Conservation (phyloP, 1,140 invertebrate genomes). For the Drosophila pallidifrons region DNA sequence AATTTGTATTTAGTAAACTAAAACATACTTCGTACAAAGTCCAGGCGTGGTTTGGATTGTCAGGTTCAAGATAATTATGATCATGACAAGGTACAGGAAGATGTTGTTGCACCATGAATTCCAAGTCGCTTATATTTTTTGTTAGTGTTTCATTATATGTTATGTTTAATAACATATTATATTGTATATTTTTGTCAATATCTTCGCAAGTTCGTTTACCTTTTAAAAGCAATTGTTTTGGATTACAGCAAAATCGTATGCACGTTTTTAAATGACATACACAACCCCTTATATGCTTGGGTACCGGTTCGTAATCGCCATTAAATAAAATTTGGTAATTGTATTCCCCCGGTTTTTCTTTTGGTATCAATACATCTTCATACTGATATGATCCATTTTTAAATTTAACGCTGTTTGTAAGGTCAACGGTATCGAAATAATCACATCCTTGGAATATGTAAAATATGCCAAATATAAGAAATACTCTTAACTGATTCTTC, state of each 20-base stretch:
- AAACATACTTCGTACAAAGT: slow-evolving; percentile 54
- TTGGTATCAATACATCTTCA: slow-evolving; percentile 48
- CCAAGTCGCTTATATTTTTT: slow-evolving; percentile 8
- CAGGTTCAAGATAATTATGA: background rate
- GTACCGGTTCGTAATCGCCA: slow-evolving; percentile 18
- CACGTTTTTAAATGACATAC: slow-evolving; percentile 52
- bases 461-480: background rate
- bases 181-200: background rate
- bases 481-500: background rate
- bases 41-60: slow-evolving; percentile 27
- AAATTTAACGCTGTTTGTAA: slow-evolving; percentile 32
- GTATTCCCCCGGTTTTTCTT: slow-evolving; percentile 37
- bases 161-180: slow-evolving; percentile 30
- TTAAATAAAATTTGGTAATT: slow-evolving; percentile 25
- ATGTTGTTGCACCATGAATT: slow-evolving; percentile 49
- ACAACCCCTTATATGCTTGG: slow-evolving; percentile 56
- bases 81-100: slow-evolving; percentile 45
- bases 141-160: slow-evolving; percentile 31
- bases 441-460: slow-evolving; percentile 30
- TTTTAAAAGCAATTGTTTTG: background rate
- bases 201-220: slow-evolving; percentile 12
- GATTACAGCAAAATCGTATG: slow-evolving; percentile 61
- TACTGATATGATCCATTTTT: slow-evolving; percentile 59
- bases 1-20: background rate
- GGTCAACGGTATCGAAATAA: slow-evolving; percentile 30